Percentiles rank a stretch among this genome's conserved stretches.
phyloP scores from a whole-genome alignment of 2,888 invertebrate genomes.

The Lepidonotus clava region DNA sequence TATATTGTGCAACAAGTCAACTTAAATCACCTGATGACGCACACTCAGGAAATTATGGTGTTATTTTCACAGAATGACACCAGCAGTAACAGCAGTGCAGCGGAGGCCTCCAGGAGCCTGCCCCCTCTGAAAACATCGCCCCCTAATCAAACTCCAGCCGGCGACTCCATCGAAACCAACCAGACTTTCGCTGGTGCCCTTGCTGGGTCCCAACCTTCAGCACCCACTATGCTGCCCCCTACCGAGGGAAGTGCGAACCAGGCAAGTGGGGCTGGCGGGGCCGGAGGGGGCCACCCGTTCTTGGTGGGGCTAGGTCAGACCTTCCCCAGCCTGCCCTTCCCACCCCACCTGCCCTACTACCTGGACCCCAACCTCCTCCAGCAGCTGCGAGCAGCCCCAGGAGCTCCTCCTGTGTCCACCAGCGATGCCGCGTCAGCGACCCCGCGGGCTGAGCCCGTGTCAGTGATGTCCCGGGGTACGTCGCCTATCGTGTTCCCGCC shows the following conservation, averaged over 20 bases:
- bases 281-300: slow-evolving; percentile 2
- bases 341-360: slow-evolving; percentile 47
- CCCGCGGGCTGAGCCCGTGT: slow-evolving; percentile 12
- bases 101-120: not conserved
- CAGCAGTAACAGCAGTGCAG: not conserved
- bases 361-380: slow-evolving; percentile 31
- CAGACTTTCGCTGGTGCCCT: not conserved
- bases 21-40: too few species aligned
- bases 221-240: not conserved
- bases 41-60: too few species aligned
- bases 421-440: not conserved
- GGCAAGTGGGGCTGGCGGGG: not conserved
- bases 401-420: not conserved
- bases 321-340: slow-evolving; percentile 30
- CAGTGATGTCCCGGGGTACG: slow-evolving; percentile 10
- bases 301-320: slow-evolving; percentile 36
- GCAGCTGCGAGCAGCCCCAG: not conserved
- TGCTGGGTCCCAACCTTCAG: not conserved
- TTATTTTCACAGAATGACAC: not conserved
- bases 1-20: too few species aligned
- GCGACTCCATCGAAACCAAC: not conserved
- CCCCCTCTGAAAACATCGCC: not conserved
- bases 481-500: slow-evolving; percentile 44
- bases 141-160: not conserved
- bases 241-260: slow-evolving; percentile 13